Evolutionary conservation across 2,113 vertebrate species (phyloP), one percentile per base, ranked within the genome.

Genomic region (Coptodon bakossiorum): DNA sequence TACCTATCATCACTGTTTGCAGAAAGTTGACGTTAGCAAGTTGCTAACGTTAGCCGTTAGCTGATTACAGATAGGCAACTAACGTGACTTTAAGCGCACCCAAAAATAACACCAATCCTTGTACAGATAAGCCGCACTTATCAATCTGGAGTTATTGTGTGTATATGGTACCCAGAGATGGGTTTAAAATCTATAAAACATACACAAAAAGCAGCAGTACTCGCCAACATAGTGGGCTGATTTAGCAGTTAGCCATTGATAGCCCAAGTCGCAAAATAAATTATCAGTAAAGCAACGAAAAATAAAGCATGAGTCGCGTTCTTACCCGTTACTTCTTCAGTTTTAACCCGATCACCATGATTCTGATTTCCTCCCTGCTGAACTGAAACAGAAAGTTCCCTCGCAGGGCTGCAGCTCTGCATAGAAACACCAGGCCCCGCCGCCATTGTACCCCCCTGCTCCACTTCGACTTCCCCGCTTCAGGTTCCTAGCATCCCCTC

Each of bases 291-390:
- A 3, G 7, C 6, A 24, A 50, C 13, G 1, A 22, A 45, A 52
- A 50, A 12, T 4, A 27, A 59, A 38, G 3, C 29, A 9, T 9
- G 6, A 24, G 3, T 40, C 6, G 3, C 3, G 1, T 43, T 76
- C 56, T 81, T 73, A 97, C 97, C 97, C 22, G 96, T 96, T 4
- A 94, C 91, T 22, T 97, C 97, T 80, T 97, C 97, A 1, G 84
- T n/a, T 94, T 93, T 96, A 16, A 63, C 9, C 43, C 96, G 93
- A 4, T 97, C 96, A 68, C 52, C 91, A 6, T 92, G 86, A 14
- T 63, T 48, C 52, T 93, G 93, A 34, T 66, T 90, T 19, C 61
- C 89, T 45, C 43, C 94, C 36, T 87, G 90, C 12, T 94, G 95
- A 17, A 86, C 81, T 5, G 95, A 89, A 8, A 93, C 86, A 52